A percentile compares a stretch with the other conserved stretches of the same genome.
Evolutionary conservation across 2,888 invertebrate genomes (phyloP).

Genomic region (Adelognathus sp.): DNA sequence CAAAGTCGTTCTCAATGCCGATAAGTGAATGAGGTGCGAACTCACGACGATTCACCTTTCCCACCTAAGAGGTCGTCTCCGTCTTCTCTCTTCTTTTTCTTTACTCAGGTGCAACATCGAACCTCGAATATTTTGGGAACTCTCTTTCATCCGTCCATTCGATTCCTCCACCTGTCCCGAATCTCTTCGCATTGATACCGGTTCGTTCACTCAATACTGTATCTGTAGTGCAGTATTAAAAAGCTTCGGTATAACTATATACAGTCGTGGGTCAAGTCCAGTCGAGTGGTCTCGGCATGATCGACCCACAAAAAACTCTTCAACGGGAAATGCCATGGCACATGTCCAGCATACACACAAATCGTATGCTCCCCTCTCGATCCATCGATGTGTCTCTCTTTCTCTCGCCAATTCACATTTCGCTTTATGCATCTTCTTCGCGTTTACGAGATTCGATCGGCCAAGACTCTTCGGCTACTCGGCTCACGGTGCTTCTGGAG

Average conservation of each 20-base stretch:
- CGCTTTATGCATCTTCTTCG: constrained; percentile 5
- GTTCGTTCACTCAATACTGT: constrained; percentile 20
- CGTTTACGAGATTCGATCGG: constrained; percentile 22
- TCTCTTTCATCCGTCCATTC: constrained; percentile 27
- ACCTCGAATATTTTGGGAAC: not conserved
- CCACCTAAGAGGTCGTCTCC: too few relatives aligned
- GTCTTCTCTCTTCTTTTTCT: too few relatives aligned
- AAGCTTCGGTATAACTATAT: not conserved
- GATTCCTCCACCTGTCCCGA: constrained; percentile 44
- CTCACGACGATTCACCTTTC: too few relatives aligned
- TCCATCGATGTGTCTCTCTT: not conserved
- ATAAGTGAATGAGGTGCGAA: constrained; percentile 13
- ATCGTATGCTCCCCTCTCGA: not conserved
- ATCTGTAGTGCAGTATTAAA: not conserved
- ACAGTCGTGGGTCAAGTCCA: constrained; percentile 15
- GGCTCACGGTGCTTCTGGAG: constrained; percentile 17
- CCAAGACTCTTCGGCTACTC: constrained; percentile 3
- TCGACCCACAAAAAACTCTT: constrained; percentile 45
- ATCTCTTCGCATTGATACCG: constrained; percentile 40
- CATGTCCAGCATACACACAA: not conserved
- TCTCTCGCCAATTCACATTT: not conserved
- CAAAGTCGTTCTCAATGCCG: not conserved
- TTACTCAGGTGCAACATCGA: too few relatives aligned
- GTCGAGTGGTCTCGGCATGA: constrained; percentile 27
- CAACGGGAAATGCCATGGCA: constrained; percentile 24